Evolutionary conservation across 2,797 vertebrate genomes (phyloP).

Genomic region (Periparus ater): DNA sequence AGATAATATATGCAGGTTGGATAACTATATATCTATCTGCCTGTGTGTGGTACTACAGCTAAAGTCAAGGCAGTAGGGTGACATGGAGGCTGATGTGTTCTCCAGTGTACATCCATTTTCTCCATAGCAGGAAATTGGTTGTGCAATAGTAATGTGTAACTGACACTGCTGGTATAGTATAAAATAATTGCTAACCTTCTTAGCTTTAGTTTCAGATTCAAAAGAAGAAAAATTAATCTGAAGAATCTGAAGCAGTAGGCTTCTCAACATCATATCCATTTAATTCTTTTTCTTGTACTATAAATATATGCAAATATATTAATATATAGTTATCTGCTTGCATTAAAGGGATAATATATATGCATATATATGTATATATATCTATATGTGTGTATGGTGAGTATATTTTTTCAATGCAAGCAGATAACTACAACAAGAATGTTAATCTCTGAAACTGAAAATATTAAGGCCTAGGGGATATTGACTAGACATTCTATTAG

Average conservation of each 20-base stretch:
- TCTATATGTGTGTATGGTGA: neutral
- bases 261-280: neutral
- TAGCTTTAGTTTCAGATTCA: neutral
- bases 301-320: neutral
- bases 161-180: neutral
- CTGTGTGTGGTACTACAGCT: conserved; percentile 39
- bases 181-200: neutral
- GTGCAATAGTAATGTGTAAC: neutral
- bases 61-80: neutral
- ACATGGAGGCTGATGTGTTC: neutral
- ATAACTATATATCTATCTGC: neutral
- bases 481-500: conserved; percentile 6
- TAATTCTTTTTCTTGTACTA: neutral
- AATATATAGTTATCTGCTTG: neutral
- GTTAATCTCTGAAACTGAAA: conserved; percentile 24
- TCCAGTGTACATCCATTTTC: neutral
- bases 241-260: neutral
- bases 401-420: neutral
- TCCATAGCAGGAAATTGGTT: neutral
- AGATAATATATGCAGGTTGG: conserved; percentile 50
- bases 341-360: neutral
- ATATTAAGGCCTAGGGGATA: conserved; percentile 39
- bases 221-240: neutral
- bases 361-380: fast-evolving
- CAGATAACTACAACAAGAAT: neutral